Base-by-base conservation (phyloP, 2,113 vertebrate species). In the Tragulus kanchil region DNA sequence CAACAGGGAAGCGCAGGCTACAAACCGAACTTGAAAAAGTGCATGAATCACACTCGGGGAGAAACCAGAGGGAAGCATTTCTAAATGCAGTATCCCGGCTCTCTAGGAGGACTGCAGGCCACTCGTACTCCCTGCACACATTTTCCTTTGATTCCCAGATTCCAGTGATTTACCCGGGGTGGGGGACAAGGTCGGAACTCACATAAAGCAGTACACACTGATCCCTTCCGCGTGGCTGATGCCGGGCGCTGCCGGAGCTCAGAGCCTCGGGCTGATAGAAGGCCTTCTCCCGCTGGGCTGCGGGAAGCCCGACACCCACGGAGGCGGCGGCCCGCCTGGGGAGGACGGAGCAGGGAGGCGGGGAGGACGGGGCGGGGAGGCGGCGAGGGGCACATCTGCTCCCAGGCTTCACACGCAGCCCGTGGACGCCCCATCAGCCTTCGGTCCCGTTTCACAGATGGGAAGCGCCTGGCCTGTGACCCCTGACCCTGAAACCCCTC, bases 171-270 rank as follows among this genome's bases (percentile, higher is more conserved):
- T 21, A 3, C 45, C 67, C 8, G 8, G 25, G 19, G 0, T 8
- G 6, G 36, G 75, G 50, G 14, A 5, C 12, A 2, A 6, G 5
- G 6, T 10, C n/a, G 6, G 86, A 36, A 16, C 59, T 28, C 1
- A 5, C 12, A n/a, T 13, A 0, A 1, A 0, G 8, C 21, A 0
- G 45, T 26, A 4, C 62, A 36, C 2, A 25, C 15, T 7, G 64
- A 56, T 14, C 3, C 1, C 5, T 8, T 3, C 6, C 0, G 3
- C 5, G 21, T 8, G 2, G 1, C 9, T 1, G 71, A 26, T 1
- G 9, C n/a, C 1, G 16, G 17, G 48, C 8, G 0, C n/a, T 4
- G 15, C 25, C 15, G 19, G 50, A 50, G 58, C 65, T n/a, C 1
- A 3, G 42, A 9, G 6, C 17, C 42, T 36, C 13, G 2, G 0